These are phyloP conservation scores for Agonopterix arenella DNA, from an alignment of 2,888 invertebrate genomes.

Conservation along the genomic window DNA sequence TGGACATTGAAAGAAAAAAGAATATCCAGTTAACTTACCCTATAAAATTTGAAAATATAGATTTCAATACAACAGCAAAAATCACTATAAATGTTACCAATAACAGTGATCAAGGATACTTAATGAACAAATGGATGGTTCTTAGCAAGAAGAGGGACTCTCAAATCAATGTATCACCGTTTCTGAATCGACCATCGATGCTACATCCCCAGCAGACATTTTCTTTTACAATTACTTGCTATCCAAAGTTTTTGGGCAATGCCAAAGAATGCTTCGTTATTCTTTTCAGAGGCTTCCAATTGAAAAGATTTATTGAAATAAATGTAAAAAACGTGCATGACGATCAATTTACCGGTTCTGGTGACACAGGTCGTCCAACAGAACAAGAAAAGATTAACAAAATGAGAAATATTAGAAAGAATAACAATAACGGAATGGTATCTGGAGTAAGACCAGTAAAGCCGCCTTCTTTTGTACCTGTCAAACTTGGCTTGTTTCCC, in stretches of 20 bases:
- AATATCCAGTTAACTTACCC: conserved; percentile 73
- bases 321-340: neutral
- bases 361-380: conserved; percentile 14
- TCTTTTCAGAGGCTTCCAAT: conserved; percentile 77
- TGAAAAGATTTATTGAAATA: conserved; percentile 77
- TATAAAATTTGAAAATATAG: conserved; percentile 62
- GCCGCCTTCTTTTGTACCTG: conserved; percentile 78
- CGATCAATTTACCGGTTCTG: conserved; percentile 3
- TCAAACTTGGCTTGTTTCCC: conserved; percentile 57
- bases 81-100: conserved; percentile 44
- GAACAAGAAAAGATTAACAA: conserved; percentile 25
- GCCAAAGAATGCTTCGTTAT: conserved; percentile 79
- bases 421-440: conserved; percentile 32
- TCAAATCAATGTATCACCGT: conserved; percentile 66
- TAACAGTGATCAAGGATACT: conserved; percentile 58
- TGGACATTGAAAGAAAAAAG: conserved; percentile 55
- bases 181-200: conserved; percentile 34
- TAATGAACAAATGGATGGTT: conserved; percentile 69
- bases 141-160: conserved; percentile 69
- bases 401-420: conserved; percentile 38
- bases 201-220: conserved; percentile 57
- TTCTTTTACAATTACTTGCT: conserved; percentile 66
- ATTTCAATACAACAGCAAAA: conserved; percentile 37
- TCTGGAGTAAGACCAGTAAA: conserved; percentile 73
- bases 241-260: conserved; percentile 77